Evolutionary conservation across 2,888 invertebrate species (phyloP).

Genomic region (Drosophila robusta): DNA sequence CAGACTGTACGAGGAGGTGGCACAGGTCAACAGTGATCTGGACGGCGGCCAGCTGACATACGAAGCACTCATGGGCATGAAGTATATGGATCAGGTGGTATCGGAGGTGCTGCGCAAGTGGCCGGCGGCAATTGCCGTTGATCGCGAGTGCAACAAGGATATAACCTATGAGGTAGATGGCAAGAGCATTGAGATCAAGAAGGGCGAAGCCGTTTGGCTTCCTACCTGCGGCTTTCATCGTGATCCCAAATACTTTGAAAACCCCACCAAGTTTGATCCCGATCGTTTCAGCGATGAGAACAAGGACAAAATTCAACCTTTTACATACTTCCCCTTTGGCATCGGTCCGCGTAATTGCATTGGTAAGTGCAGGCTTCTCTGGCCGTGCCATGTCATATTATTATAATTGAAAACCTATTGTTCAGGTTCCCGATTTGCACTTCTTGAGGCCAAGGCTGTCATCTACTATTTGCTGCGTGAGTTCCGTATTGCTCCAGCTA

Average conservation of each 20-base stretch:
- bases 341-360: conserved; percentile 88
- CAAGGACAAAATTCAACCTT: conserved; percentile 85
- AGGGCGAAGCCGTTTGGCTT: conserved; percentile 78
- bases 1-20: conserved; percentile 86
- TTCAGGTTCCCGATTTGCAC: conserved; percentile 82
- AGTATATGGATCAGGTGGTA: conserved; percentile 87
- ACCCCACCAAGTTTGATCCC: conserved; percentile 87
- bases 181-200: conserved; percentile 74
- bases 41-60: conserved; percentile 86
- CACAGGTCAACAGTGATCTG: conserved; percentile 84
- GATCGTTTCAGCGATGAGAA: conserved; percentile 87
- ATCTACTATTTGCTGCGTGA: conserved; percentile 80
- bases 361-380: conserved; percentile 79
- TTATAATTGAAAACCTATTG: neutral
- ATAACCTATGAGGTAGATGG: conserved; percentile 84
- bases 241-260: conserved; percentile 86
- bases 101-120: conserved; percentile 86
- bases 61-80: conserved; percentile 87
- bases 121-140: conserved; percentile 85
- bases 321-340: conserved; percentile 87
- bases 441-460: conserved; percentile 82
- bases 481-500: conserved; percentile 72
- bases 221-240: conserved; percentile 86
- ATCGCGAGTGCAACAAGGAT: conserved; percentile 86
- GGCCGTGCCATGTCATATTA: neutral